These are phyloP conservation scores for Ailurus styani DNA, from an alignment of 2,113 vertebrate genomes.

Conservation along the genomic window DNA sequence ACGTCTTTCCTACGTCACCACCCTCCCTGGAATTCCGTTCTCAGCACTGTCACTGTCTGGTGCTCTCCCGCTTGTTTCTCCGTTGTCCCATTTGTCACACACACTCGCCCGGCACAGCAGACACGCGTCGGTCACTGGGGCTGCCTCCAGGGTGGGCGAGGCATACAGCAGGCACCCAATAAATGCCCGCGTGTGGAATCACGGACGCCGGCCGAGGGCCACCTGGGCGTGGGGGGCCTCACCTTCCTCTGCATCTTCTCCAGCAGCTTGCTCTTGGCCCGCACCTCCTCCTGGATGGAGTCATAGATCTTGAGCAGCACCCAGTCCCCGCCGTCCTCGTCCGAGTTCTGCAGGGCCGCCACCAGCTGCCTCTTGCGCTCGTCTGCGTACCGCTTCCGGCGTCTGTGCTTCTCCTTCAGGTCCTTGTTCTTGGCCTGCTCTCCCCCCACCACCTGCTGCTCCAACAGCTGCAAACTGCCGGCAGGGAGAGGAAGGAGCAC, in stretches of 20 bases:
- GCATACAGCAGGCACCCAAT: background rate
- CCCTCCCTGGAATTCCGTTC: background rate
- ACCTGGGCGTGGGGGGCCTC: background rate
- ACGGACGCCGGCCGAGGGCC: accelerated
- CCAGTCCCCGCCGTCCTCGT: conserved; percentile 83
- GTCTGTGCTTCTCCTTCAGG: conserved; percentile 83
- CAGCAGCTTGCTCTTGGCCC: conserved; percentile 87
- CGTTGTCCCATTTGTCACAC: background rate
- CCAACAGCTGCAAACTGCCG: conserved; percentile 88
- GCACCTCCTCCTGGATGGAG: conserved; percentile 91
- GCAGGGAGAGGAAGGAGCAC: accelerated
- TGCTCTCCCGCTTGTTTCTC: background rate
- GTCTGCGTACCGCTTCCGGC: conserved; percentile 82
- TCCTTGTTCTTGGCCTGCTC: conserved; percentile 91
- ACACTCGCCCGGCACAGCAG: background rate
- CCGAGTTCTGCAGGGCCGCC: conserved; percentile 80
- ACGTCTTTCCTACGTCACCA: background rate
- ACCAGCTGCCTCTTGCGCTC: conserved; percentile 86
- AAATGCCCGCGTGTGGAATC: background rate
- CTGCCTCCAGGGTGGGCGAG: background rate
- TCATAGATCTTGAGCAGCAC: conserved; percentile 86
- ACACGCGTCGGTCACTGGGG: background rate
- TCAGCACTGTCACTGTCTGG: accelerated
- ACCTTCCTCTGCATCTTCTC: conserved; percentile 90
- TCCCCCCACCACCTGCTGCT: conserved; percentile 88